Percentiles rank a stretch among this genome's conserved stretches.
These are phyloP conservation scores for Diplolepis rosae DNA, from an alignment of 2,888 invertebrate genomes.

Conservation along the genomic window DNA sequence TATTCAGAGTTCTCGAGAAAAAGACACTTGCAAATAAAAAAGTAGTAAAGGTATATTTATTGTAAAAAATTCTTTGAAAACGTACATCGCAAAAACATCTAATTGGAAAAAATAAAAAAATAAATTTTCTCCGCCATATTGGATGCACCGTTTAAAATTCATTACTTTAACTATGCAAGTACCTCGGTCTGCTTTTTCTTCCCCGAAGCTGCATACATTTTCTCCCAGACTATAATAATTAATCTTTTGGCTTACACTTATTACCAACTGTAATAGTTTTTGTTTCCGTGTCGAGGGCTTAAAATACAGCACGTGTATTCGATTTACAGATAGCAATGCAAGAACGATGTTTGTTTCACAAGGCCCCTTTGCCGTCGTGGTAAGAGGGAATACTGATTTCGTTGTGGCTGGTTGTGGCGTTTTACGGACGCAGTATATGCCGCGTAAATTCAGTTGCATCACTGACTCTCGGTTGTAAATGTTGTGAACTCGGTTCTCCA, in stretches of 20 bases:
- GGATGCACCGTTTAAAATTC: too few relatives aligned
- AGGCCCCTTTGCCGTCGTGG: slow-evolving; percentile 50
- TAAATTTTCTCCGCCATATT: too few relatives aligned
- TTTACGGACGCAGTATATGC: slow-evolving; percentile 45
- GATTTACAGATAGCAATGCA: slow-evolving; percentile 26
- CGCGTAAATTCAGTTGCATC: slow-evolving; percentile 57
- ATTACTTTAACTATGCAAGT: background rate
- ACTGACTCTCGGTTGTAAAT: slow-evolving; percentile 52
- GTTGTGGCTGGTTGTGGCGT: too few relatives aligned
- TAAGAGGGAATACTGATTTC: slow-evolving; percentile 53
- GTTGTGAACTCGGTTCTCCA: slow-evolving; percentile 34
- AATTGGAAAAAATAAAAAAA: too few relatives aligned
- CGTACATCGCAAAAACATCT: too few relatives aligned
- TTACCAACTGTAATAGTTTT: background rate
- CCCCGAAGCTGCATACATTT: background rate
- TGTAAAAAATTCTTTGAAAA: too few relatives aligned
- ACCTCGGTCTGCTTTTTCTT: background rate
- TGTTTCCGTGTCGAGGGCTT: background rate
- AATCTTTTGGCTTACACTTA: slow-evolving; percentile 1
- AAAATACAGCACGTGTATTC: background rate
- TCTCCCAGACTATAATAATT: background rate
- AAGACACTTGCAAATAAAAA: too few relatives aligned
- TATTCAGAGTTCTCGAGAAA: too few relatives aligned
- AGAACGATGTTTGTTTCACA: slow-evolving; percentile 44
- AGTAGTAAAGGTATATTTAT: too few relatives aligned